Conservation (phyloP, 2,888 invertebrate species). For the Dicycla oo region DNA sequence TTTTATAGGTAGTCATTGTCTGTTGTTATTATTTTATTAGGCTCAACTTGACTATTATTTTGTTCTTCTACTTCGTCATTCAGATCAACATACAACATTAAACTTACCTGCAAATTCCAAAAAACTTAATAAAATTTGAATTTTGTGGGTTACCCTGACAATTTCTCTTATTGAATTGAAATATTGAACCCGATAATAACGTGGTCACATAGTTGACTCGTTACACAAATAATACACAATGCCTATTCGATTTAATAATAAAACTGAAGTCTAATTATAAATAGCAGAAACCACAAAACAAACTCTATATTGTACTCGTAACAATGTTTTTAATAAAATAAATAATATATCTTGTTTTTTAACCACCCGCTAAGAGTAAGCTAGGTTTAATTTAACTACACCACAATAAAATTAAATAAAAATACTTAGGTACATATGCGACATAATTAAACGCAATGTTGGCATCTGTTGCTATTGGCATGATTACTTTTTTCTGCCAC, state of each 20-base stretch:
- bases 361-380: conserved; percentile 58
- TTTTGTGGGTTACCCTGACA: no score
- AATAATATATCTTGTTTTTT: conserved; percentile 9
- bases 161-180: not conserved
- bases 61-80: not conserved
- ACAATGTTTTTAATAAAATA: conserved; percentile 12
- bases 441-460: conserved; percentile 45
- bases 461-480: conserved; percentile 41
- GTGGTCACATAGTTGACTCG: conserved; percentile 2
- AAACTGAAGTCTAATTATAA: conserved; percentile 14
- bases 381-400: conserved; percentile 18
- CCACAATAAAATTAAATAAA: conserved; percentile 30
- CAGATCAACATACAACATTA: no score
- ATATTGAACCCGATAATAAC: not conserved
- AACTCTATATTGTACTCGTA: not conserved
- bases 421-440: conserved; percentile 40
- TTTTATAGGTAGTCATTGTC: not conserved
- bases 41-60: not conserved
- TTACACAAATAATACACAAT: no score
- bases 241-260: conserved; percentile 16
- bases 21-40: not conserved
- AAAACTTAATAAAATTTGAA: no score
- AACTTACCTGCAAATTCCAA: no score
- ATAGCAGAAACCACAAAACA: conserved; percentile 30
- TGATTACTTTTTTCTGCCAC: conserved; percentile 39